These are phyloP conservation scores for Catostomus latipinnis DNA, from an alignment of 2,797 vertebrate species.

Conservation along the genomic window DNA sequence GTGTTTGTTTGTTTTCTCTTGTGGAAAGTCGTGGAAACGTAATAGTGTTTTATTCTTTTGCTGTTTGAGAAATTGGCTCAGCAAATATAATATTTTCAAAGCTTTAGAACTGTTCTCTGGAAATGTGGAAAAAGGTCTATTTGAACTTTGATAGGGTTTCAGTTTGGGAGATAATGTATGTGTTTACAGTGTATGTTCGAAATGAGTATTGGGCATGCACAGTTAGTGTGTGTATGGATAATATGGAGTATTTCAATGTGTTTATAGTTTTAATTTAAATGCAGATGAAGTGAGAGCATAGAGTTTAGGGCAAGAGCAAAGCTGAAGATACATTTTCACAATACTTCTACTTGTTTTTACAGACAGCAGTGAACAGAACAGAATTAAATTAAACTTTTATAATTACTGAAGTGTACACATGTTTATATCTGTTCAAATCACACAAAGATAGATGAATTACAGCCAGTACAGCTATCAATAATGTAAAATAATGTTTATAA, in stretches of 20 bases:
- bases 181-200: neutral
- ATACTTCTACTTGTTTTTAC: too few relatives aligned
- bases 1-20: too few relatives aligned
- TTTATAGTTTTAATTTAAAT: neutral
- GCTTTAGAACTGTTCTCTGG: too few relatives aligned
- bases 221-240: neutral
- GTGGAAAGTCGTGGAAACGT: too few relatives aligned
- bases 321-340: neutral
- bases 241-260: neutral
- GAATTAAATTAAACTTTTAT: neutral
- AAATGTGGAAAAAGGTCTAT: neutral
- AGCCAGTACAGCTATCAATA: neutral
- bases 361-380: too few relatives aligned
- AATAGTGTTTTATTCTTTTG: too few relatives aligned
- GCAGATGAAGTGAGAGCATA: neutral
- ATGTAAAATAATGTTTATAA: neutral
- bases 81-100: too few relatives aligned
- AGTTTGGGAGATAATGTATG: neutral
- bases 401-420: neutral
- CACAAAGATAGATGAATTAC: neutral
- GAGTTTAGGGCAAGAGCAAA: neutral
- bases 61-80: too few relatives aligned
- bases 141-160: neutral
- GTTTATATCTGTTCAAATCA: neutral
- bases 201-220: too few relatives aligned